phyloP scores from a whole-genome alignment of 2,113 vertebrate species.

The Hipposideros armiger region DNA sequence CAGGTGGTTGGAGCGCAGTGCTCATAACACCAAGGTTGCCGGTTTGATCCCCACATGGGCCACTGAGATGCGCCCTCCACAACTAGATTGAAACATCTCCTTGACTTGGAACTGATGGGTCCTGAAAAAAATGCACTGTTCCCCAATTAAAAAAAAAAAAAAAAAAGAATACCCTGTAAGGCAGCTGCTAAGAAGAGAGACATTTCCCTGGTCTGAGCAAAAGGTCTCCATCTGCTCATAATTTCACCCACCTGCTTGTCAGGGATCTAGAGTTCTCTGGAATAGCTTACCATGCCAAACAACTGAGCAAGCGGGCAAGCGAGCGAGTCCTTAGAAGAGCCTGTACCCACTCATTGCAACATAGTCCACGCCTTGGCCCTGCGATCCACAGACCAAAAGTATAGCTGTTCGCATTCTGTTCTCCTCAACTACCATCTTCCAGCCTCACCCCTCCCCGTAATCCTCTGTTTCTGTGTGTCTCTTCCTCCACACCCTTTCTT shows the following conservation, averaged over 20 bases:
- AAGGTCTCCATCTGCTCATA: background rate
- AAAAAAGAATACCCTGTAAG: background rate
- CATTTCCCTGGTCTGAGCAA: background rate
- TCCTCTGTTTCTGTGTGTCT: background rate
- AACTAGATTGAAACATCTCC: no score
- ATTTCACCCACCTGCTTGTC: background rate
- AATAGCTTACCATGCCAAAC: background rate
- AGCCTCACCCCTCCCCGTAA: fast-evolving
- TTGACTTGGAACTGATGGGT: no score
- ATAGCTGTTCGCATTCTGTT: background rate
- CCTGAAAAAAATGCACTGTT: no score
- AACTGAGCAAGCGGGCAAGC: background rate
- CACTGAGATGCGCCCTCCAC: no score
- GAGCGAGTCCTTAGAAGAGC: background rate
- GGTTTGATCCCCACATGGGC: no score
- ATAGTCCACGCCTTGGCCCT: background rate
- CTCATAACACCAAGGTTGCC: no score
- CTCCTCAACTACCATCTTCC: background rate
- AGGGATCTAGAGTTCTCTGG: background rate
- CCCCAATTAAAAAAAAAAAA: no score
- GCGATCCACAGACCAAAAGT: background rate
- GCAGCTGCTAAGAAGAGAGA: background rate
- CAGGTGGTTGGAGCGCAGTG: no score
- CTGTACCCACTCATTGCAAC: background rate
- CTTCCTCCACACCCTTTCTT: background rate